Base-by-base conservation (phyloP, 2,797 vertebrate species). In the Zalophus californianus region DNA sequence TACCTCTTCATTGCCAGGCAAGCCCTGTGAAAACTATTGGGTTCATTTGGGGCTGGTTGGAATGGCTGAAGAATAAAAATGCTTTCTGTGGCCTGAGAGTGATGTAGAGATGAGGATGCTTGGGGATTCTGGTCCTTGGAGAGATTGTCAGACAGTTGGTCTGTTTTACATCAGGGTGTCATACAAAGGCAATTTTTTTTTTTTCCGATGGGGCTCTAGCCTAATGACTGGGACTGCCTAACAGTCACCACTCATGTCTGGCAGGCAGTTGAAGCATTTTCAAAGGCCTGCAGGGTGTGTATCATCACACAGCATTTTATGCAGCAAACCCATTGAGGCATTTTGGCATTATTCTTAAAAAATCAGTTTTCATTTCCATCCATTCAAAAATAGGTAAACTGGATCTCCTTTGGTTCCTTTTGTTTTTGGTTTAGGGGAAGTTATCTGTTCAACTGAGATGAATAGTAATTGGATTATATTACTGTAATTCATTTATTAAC, bases 381-480 rank as follows among this genome's bases (percentile, higher is more conserved):
- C 92, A 79, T 96, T 97, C 38, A 72, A 90, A 38, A 95, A 62
- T 85, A 98, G 94, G 96, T 97, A 94, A 97, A 56, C 97, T 88
- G 79, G 77, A 73, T 91, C 60, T 93, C 27, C 93, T 73, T 97
- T 84, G 77, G 75, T 94, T 96, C 38, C 41, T 97, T 97, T 96
- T 91, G 77, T 95, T 90, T 95, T 92, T 94, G 96, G 87, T 97
- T 98, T 96, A 88, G 11, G 50, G 66, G 89, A 98, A 97, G 41
- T 97, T 95, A 94, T 96, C 86, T 96, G 90, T 96, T 97, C 96
- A 97, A 93, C 95, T 97, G 97, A 83, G 78, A 64, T 97, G 97
- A 96, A 48, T 97, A 86, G 52, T 97, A 98, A 91, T 86, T 97
- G 50, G 66, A 32, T 97, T 95, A 95, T 97, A 94, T 13, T n/a